phyloP scores from a whole-genome alignment of 2,797 vertebrate species.

The Eutrigla gurnardus region DNA sequence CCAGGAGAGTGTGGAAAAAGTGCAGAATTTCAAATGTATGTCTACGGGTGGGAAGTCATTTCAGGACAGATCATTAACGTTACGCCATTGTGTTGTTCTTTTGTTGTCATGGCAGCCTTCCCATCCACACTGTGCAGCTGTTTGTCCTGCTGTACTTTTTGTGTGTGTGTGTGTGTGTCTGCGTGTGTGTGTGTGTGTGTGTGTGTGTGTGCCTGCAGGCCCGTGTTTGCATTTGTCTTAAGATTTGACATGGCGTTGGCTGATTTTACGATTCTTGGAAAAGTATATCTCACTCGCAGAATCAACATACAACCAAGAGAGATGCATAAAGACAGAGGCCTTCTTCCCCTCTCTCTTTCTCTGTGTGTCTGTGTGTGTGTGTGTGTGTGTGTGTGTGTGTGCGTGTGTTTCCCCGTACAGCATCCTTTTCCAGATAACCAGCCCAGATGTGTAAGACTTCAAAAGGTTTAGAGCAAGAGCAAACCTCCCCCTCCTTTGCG shows the following conservation, averaged over 20 bases:
- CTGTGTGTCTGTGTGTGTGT: constrained; percentile 52
- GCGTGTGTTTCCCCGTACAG: constrained; percentile 56
- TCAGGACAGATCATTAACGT: constrained; percentile 62
- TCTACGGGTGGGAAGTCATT: constrained; percentile 54
- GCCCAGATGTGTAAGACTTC: constrained; percentile 82
- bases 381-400: constrained; percentile 58
- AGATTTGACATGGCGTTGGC: constrained; percentile 33
- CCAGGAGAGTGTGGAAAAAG: constrained; percentile 43
- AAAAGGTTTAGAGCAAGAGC: constrained; percentile 72
- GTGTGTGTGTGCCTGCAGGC: constrained; percentile 24
- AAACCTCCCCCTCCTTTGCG: constrained; percentile 58
- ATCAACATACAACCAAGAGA: constrained; percentile 45
- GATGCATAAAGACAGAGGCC: constrained; percentile 53
- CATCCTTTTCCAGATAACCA: constrained; percentile 75
- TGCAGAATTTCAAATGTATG: constrained; percentile 29
- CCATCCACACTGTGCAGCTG: constrained; percentile 69
- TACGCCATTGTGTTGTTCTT: constrained; percentile 63
- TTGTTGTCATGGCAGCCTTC: constrained; percentile 64
- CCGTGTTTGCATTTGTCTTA: constrained; percentile 35
- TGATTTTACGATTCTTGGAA: constrained; percentile 36
- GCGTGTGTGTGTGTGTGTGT: constrained; percentile 29
- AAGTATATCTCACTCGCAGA: constrained; percentile 37
- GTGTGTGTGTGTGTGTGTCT: constrained; percentile 35
- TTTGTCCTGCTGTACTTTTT: constrained; percentile 58
- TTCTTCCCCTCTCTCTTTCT: constrained; percentile 9